A percentile compares a stretch with the other conserved stretches of the same genome.
Evolutionary conservation across 2,888 invertebrate genomes (phyloP).

Genomic region (Tachina fera): DNA sequence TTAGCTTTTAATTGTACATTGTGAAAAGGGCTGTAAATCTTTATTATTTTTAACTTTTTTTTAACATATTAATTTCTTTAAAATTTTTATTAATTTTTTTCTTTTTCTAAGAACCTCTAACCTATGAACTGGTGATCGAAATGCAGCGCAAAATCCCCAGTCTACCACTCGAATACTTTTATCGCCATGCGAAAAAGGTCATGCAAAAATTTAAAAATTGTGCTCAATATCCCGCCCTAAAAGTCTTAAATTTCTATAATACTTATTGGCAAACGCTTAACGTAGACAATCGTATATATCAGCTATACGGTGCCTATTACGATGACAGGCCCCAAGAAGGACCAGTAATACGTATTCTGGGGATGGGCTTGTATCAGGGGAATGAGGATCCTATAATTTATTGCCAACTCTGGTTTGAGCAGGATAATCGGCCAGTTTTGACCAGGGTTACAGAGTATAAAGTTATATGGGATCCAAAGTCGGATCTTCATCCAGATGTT

Average conservation of each 20-base stretch:
- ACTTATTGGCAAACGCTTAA: conserved; percentile 56
- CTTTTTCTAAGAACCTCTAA: conserved; percentile 32
- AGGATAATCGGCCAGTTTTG: conserved; percentile 88
- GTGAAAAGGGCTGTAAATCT: no score
- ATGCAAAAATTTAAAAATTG: conserved; percentile 55
- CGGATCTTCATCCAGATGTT: conserved; percentile 88
- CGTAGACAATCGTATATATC: conserved; percentile 88
- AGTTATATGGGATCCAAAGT: conserved; percentile 94
- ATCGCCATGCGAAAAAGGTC: conserved; percentile 17
- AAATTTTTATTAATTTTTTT: not conserved
- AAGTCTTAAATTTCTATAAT: conserved; percentile 52
- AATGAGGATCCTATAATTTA: conserved; percentile 30
- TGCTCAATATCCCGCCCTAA: conserved; percentile 45
- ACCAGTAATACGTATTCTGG: conserved; percentile 34
- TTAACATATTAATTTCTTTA: not conserved
- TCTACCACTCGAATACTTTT: conserved; percentile 42
- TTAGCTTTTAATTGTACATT: no score
- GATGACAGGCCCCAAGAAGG: conserved; percentile 85
- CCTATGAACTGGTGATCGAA: not conserved
- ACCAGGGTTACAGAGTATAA: conserved; percentile 93
- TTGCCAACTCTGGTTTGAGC: conserved; percentile 55
- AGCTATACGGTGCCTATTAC: conserved; percentile 93
- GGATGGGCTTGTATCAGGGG: conserved; percentile 26
- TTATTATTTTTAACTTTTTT: no score
- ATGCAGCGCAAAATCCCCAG: conserved; percentile 47